Conservation (phyloP, 2,797 vertebrate species). For the Microhierax caerulescens region DNA sequence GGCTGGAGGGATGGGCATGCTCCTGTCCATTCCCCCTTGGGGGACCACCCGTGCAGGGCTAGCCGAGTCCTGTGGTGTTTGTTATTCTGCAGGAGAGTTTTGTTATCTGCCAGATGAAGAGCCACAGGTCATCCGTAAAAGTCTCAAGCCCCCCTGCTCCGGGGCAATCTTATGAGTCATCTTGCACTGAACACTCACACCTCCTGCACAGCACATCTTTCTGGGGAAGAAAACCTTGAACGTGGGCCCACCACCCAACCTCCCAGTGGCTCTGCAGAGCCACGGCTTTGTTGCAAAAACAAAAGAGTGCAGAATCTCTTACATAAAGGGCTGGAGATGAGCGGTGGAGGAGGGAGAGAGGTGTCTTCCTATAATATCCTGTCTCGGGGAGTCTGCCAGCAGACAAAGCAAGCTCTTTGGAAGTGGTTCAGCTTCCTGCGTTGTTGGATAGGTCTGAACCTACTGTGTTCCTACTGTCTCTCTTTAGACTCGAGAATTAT, state of each 20-base stretch:
- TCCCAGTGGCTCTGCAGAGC: neutral
- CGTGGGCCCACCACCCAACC: accelerated
- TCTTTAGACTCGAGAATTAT: constrained; percentile 18
- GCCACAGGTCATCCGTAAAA: neutral
- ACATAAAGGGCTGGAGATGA: neutral
- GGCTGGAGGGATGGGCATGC: accelerated
- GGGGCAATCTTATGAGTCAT: neutral
- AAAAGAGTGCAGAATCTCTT: neutral
- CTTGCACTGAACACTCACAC: neutral
- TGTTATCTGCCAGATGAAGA: neutral
- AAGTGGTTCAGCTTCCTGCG: neutral
- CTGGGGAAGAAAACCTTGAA: neutral
- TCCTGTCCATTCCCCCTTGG: neutral
- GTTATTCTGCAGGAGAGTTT: neutral
- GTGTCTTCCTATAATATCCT: constrained; percentile 16
- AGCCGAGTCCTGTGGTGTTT: accelerated
- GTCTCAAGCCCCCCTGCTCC: neutral
- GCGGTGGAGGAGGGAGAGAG: neutral
- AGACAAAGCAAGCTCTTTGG: constrained; percentile 35
- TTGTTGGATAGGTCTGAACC: constrained; percentile 16
- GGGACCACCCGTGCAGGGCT: accelerated
- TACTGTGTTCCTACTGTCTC: neutral
- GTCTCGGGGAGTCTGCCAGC: neutral
- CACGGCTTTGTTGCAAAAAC: neutral
- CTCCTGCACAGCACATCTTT: neutral